Evolutionary conservation across 2,797 vertebrate genomes (phyloP).

Genomic region (Falco novaeseelandiae): DNA sequence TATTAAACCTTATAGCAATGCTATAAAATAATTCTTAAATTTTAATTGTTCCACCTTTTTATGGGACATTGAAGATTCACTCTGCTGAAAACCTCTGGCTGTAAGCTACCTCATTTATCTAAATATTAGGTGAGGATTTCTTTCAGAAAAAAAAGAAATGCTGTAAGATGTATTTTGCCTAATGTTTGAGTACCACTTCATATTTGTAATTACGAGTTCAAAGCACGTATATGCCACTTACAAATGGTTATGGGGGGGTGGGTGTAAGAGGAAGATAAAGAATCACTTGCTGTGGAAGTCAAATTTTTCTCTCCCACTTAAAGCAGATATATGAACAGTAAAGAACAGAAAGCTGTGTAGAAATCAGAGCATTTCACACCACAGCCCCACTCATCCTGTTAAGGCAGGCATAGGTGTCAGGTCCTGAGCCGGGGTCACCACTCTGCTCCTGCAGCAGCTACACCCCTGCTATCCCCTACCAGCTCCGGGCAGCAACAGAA

Average conservation of each 20-base stretch:
- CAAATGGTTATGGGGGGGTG: neutral
- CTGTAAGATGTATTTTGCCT: neutral
- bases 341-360: neutral
- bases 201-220: neutral
- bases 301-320: neutral
- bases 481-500: neutral
- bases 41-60: neutral
- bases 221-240: neutral
- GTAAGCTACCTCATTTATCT: neutral
- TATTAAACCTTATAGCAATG: neutral
- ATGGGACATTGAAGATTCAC: neutral
- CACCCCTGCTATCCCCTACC: neutral
- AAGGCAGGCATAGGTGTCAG: fast-evolving
- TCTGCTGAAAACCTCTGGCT: neutral
- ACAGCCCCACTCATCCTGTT: neutral
- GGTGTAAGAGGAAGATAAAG: neutral
- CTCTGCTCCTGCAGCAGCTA: neutral
- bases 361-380: neutral
- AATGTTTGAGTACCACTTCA: neutral
- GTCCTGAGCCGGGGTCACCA: neutral
- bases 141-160: neutral
- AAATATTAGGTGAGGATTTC: neutral
- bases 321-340: neutral
- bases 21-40: neutral
- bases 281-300: neutral